Conservation (phyloP, 2,113 vertebrate genomes). For the Glaucidium brasilianum region DNA sequence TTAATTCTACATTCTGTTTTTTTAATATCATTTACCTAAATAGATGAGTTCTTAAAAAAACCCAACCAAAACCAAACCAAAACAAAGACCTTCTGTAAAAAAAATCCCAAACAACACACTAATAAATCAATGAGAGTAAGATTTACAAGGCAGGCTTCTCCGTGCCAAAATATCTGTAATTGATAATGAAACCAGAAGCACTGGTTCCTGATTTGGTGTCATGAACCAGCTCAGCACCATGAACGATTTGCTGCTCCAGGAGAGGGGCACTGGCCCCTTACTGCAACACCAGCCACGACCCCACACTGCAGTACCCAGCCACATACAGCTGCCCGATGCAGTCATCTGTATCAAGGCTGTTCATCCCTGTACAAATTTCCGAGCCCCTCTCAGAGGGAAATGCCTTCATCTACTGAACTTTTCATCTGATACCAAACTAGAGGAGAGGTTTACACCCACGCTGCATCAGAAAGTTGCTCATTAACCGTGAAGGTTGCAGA, state of each 20-base stretch:
- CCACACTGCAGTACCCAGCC: accelerated
- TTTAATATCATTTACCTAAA: neutral
- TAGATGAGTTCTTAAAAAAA: neutral
- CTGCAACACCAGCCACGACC: neutral
- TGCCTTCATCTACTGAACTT: neutral
- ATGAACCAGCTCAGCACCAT: neutral
- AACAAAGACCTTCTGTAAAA: neutral
- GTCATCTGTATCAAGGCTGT: neutral
- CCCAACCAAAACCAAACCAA: too few species aligned
- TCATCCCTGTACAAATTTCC: neutral
- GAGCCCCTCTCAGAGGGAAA: neutral
- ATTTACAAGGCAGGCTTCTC: neutral
- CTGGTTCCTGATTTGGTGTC: neutral
- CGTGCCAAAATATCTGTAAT: neutral
- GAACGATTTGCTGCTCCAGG: neutral
- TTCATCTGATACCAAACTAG: neutral
- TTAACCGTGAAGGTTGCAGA: neutral
- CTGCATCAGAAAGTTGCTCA: neutral
- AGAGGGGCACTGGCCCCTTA: neutral
- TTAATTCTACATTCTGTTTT: neutral
- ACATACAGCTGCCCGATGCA: neutral
- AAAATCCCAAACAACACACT: neutral
- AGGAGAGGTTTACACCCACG: neutral
- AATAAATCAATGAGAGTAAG: neutral
- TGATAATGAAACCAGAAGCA: neutral